Percentiles rank a stretch among this genome's conserved stretches.
These are phyloP conservation scores for Melieria picta DNA, from an alignment of 2,888 invertebrate species.

Conservation along the genomic window DNA sequence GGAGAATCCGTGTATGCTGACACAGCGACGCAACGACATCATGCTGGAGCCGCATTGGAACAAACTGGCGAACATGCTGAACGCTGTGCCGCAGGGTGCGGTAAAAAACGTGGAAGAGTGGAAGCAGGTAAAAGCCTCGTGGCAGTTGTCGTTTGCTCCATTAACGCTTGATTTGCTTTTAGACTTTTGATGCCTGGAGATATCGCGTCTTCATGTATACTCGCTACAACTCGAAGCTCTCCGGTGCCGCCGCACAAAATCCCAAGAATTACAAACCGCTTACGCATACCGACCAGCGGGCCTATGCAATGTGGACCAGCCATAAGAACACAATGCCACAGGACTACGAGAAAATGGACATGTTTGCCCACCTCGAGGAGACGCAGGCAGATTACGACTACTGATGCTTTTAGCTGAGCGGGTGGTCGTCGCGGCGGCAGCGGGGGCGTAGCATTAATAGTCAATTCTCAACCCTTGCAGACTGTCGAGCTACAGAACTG, in stretches of 20 bases:
- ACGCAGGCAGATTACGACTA: constrained; percentile 55
- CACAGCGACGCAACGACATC: constrained; percentile 58
- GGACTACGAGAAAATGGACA: constrained; percentile 59
- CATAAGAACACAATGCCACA: constrained; percentile 56
- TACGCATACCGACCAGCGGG: constrained; percentile 60
- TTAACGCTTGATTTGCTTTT: constrained; percentile 1
- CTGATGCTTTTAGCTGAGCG: constrained; percentile 32
- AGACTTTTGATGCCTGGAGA: constrained; percentile 61
- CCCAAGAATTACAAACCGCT: constrained; percentile 60
- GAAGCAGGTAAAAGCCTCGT: constrained; percentile 50
- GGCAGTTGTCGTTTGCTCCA: not conserved
- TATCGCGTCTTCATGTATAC: constrained; percentile 62
- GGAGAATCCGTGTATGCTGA: constrained; percentile 60
- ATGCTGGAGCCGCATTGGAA: constrained; percentile 58
- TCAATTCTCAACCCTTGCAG: too few relatives aligned
- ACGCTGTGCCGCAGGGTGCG: constrained; percentile 60
- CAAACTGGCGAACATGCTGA: constrained; percentile 56
- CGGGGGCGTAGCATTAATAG: too few relatives aligned
- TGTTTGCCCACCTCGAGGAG: constrained; percentile 57
- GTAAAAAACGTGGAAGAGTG: constrained; percentile 61
- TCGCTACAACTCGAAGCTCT: constrained; percentile 60
- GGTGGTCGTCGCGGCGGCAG: too few relatives aligned
- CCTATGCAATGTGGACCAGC: constrained; percentile 62
- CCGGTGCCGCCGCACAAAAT: constrained; percentile 57
- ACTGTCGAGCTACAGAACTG: too few relatives aligned